These are phyloP conservation scores for Varroa destructor DNA, from an alignment of 1,140 invertebrate genomes.

Conservation along the genomic window DNA sequence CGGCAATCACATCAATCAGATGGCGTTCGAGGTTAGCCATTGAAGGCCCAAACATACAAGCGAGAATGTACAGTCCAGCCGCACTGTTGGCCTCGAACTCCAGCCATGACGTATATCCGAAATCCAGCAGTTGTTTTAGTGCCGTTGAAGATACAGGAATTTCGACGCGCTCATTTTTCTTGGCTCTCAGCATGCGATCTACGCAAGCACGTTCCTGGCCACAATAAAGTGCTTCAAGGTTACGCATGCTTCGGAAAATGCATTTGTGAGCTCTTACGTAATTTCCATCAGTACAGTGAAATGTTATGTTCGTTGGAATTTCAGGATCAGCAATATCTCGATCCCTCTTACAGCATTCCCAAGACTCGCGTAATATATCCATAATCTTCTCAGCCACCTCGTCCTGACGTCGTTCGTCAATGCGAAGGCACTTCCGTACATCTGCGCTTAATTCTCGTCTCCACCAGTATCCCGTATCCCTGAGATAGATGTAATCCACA, in stretches of 20 bases:
- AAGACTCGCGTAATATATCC: slow-evolving; percentile 12
- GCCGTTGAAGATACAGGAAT: slow-evolving; percentile 20
- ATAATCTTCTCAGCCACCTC: slow-evolving; percentile 25
- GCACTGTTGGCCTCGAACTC: slow-evolving; percentile 25
- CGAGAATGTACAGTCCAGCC: slow-evolving; percentile 16
- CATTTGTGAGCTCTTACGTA: slow-evolving; percentile 26
- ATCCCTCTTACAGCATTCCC: slow-evolving; percentile 24
- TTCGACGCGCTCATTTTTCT: slow-evolving; percentile 7
- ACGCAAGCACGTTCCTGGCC: slow-evolving; percentile 15
- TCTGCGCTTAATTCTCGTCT: slow-evolving; percentile 15
- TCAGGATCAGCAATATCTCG: slow-evolving; percentile 14
- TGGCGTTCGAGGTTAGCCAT: slow-evolving; percentile 22
- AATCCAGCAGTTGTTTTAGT: slow-evolving; percentile 18
- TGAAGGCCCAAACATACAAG: slow-evolving; percentile 21
- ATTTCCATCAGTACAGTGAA: slow-evolving; percentile 21
- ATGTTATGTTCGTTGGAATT: slow-evolving; percentile 19
- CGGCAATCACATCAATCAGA: slow-evolving; percentile 12
- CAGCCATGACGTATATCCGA: slow-evolving; percentile 20
- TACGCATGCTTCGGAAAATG: slow-evolving; percentile 15
- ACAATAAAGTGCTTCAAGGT: slow-evolving; percentile 12
- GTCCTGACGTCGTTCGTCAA: slow-evolving; percentile 20
- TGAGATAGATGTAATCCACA: slow-evolving; percentile 25
- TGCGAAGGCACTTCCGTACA: slow-evolving; percentile 17
- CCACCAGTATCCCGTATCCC: slow-evolving; percentile 25
- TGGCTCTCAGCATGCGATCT: slow-evolving; percentile 14